Evolutionary conservation across 2,888 invertebrate genomes (phyloP).

Genomic region (Busseola fusca): DNA sequence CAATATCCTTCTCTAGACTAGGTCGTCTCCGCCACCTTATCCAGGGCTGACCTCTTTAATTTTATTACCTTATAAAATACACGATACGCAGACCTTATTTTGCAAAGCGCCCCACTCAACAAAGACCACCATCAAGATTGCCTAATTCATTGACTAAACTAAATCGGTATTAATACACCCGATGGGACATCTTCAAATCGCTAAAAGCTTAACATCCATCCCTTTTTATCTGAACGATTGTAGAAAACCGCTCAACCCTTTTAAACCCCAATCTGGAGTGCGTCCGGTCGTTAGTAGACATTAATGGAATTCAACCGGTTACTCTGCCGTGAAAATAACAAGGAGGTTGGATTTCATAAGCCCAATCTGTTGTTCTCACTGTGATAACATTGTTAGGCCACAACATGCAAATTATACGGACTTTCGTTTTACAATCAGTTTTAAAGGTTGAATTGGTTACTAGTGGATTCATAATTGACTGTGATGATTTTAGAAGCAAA

Average conservation of each 20-base stretch:
- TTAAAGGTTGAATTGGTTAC: conserved; percentile 1
- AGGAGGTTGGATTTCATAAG: conserved; percentile 75
- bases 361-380: conserved; percentile 77
- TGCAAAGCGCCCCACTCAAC: conserved; percentile 4
- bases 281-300: conserved; percentile 88
- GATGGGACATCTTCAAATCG: conserved; percentile 85
- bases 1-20: not conserved
- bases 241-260: conserved; percentile 89
- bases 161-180: conserved; percentile 72
- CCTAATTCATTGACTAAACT: conserved; percentile 73
- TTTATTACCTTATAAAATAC: not conserved
- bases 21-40: not conserved
- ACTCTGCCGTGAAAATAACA: conserved; percentile 87
- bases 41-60: not conserved
- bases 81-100: not conserved
- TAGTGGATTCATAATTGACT: conserved; percentile 9
- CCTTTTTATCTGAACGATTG: conserved; percentile 87
- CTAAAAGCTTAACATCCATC: conserved; percentile 86
- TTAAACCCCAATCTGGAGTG: conserved; percentile 88
- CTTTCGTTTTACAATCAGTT: conserved; percentile 37
- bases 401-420: conserved; percentile 63
- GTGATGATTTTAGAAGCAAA: not conserved
- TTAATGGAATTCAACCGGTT: conserved; percentile 87
- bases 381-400: conserved; percentile 68
- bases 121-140: conserved; percentile 14